Base-by-base conservation (phyloP, 2,888 invertebrate genomes). In the Platycnemis pennipes region DNA sequence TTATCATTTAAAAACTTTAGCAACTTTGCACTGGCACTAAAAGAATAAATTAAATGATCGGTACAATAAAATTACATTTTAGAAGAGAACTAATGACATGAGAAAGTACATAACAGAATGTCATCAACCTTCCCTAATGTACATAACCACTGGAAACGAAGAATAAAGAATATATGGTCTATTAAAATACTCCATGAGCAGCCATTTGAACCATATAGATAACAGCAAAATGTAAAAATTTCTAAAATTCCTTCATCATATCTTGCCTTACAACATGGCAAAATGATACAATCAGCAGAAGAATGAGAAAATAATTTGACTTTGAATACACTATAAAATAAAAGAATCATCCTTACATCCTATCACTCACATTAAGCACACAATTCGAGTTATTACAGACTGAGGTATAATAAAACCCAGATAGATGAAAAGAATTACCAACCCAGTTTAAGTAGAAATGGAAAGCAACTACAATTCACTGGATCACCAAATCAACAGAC, bases 21-120 rank as follows among this genome's bases (percentile, higher is more conserved):
- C 7, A 63, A 63, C 26, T 63, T 63, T 63, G 31, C 77, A 77
- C 77, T 77, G 77, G 77, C 77, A 77, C 77, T 77, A 77, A 77
- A 77, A 13, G 37, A 77, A 77, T 77, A 77, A 77, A 77, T 77
- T 63, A 77, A 77, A 77, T 37, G 77, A 77, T 31, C 8, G 77
- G 16, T 26, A 77, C 77, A 77, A 77, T 77, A 37, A 37, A 77
- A 77, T 77, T 37, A n/a, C 69, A 69, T 69, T 69, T 22, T 63
- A 26, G 63, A 22, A 22, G 69, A 7, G 69, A n/a, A 69, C 69
- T 69, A 77, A 77, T 77, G 77, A 77, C 77, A 77, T 77, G 11
- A 13, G 0, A 37, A 13, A 77, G 77, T 37, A 11, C 31, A 77
- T 37, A 16, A 77, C 26, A 37, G 77, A 37, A 77, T 31, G 77